Conservation (phyloP, 35 echinoderm and acorn worm species). For the Ophioderma brevispina region DNA sequence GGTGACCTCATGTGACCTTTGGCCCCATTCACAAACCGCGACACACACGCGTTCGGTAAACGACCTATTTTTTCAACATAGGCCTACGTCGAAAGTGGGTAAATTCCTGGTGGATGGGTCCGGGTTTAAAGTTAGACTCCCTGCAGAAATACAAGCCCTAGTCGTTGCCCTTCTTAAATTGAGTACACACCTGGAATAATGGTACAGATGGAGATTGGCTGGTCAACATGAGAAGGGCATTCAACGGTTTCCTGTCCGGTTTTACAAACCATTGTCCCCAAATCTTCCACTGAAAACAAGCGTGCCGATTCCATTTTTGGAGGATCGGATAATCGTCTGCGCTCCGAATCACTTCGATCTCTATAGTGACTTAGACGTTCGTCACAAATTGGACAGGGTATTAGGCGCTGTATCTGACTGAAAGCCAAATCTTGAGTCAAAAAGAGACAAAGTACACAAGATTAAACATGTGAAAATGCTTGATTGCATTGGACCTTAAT, state of each 20-base stretch:
- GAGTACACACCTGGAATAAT: not conserved
- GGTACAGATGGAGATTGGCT: not conserved
- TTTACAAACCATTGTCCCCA: not conserved
- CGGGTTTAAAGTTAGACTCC: too few relatives aligned
- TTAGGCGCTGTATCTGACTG: not conserved
- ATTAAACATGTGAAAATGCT: too few relatives aligned
- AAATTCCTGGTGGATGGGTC: too few relatives aligned
- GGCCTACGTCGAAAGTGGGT: too few relatives aligned
- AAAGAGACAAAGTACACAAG: too few relatives aligned
- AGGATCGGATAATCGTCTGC: not conserved
- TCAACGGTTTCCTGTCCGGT: not conserved
- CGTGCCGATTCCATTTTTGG: not conserved
- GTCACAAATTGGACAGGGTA: not conserved
- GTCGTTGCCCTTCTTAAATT: too few relatives aligned
- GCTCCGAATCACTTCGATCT: not conserved
- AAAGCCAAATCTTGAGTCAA: not conserved
- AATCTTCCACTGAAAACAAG: not conserved
- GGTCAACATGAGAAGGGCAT: not conserved
- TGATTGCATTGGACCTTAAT: not conserved
- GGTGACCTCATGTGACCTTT: too few relatives aligned
- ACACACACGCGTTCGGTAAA: too few relatives aligned
- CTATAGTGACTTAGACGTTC: not conserved
- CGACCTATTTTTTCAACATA: too few relatives aligned
- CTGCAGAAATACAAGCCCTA: too few relatives aligned
- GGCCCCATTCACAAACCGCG: too few relatives aligned